phyloP scores from a whole-genome alignment of 2,113 vertebrate species.

The Erinaceus europaeus region DNA sequence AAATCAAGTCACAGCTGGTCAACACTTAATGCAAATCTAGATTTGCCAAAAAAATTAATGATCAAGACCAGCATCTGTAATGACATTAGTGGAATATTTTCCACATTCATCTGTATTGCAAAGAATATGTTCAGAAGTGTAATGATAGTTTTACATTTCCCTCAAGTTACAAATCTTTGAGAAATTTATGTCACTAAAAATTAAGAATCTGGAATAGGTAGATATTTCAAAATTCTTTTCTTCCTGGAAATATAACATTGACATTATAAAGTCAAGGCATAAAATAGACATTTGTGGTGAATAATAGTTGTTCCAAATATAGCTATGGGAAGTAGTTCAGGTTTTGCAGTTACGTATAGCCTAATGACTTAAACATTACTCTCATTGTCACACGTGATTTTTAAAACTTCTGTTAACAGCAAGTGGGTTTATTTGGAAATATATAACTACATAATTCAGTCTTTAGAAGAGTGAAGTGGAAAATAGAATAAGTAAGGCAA shows the following conservation, averaged over 20 bases:
- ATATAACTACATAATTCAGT: background rate
- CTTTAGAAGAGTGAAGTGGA: background rate
- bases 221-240: slow-evolving; percentile 19
- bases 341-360: background rate
- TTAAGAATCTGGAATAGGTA: slow-evolving; percentile 18
- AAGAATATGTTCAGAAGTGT: slow-evolving; percentile 40
- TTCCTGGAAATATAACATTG: slow-evolving; percentile 38
- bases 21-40: background rate
- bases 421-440: slow-evolving; percentile 16
- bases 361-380: background rate
- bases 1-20: too few relatives aligned
- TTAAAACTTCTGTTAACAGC: background rate
- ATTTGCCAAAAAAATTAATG: slow-evolving; percentile 20
- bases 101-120: slow-evolving; percentile 4
- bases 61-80: background rate
- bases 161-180: slow-evolving; percentile 26
- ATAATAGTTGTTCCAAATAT: slow-evolving; percentile 36
- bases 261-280: slow-evolving; percentile 55
- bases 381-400: background rate
- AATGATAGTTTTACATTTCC: slow-evolving; percentile 42
- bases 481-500: background rate
- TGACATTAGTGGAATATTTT: slow-evolving; percentile 1
- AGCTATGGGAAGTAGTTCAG: background rate
- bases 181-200: slow-evolving; percentile 47
- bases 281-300: slow-evolving; percentile 29